Percentiles rank a stretch among this genome's conserved stretches.
phyloP scores from a whole-genome alignment of 2,113 vertebrate species.

The Oreotrochilus melanogaster region DNA sequence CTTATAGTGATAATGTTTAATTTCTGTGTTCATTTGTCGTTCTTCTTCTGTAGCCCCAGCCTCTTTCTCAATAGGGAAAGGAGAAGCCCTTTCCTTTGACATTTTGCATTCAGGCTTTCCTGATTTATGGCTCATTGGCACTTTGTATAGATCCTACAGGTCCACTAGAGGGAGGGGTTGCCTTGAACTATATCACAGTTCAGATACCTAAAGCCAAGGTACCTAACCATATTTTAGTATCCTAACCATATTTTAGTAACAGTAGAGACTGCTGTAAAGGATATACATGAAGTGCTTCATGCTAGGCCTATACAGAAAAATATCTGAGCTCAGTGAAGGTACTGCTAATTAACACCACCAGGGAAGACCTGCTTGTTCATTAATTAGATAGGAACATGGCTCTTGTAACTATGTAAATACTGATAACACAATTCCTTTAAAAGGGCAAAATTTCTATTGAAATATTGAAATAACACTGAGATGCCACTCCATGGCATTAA shows the following conservation, averaged over 20 bases:
- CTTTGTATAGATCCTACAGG: neutral
- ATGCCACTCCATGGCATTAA: neutral
- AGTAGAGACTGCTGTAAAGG: neutral
- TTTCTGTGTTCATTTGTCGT: neutral
- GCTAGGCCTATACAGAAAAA: neutral
- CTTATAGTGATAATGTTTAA: neutral
- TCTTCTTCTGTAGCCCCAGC: neutral
- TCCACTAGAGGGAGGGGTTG: neutral
- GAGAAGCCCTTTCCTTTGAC: neutral
- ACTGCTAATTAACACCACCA: neutral
- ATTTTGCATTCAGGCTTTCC: neutral
- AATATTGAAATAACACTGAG: neutral
- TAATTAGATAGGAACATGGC: neutral
- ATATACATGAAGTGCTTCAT: neutral
- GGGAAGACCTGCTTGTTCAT: neutral
- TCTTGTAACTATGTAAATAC: neutral
- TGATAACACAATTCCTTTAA: neutral
- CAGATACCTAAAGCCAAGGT: neutral
- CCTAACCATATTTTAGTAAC: neutral
- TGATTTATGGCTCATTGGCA: neutral
- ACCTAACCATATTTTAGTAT: neutral
- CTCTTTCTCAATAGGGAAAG: neutral
- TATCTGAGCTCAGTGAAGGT: neutral
- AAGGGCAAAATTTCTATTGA: neutral
- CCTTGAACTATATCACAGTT: neutral